Evolutionary conservation across 64 coral and sea anemone species (phyloP), one percentile per base, ranked within the genome.

Genomic region (Orbicella faveolata): DNA sequence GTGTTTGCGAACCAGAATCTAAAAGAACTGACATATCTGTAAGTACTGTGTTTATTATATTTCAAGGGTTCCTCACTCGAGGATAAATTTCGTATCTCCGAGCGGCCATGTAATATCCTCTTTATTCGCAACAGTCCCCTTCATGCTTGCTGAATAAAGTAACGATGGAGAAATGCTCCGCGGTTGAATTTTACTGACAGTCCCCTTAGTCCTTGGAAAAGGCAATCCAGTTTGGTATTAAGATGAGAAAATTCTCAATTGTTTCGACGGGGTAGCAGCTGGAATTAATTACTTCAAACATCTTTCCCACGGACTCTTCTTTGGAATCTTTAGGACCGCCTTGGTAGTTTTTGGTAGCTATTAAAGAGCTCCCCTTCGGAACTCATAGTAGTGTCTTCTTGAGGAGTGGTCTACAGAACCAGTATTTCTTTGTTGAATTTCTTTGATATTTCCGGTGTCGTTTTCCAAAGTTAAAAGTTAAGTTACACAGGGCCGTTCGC

Each of bases 251-350:
- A 23, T 23, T 78, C 78, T 84, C 73, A 35, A 73, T 52, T 2
- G 92, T 88, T 89, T 89, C 77, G 9, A 93, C 79, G 0, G 86
- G 91, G 59, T 86, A 88, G 21, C 92, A 33, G 23, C 19, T 20
- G 0, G 86, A 88, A 75, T 88, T 61, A 19, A 37, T 34, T 10
- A 83, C 91, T 37, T 83, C 91, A 88, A 93, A 93, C 91, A 93
- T 88, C 63, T 93, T 93, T 18, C 91, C 86, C 18, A 88, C 84
- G 1, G 75, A 88, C 76, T 93, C 73, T 61, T 83, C 79, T 1
- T 26, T 12, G 23, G 64, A 53, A 51, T 93, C 85, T 12, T 6
- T 75, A 26, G 62, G 63, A 3, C 84, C 77, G 9, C 86, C 91
- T 83, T 93, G 91, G 12, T 88, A 84, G n/a, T 93, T 88, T 81